A percentile compares a stretch with the other conserved stretches of the same genome.
phyloP scores from a whole-genome alignment of 1,140 invertebrate species.

The Drosophila pandora region DNA sequence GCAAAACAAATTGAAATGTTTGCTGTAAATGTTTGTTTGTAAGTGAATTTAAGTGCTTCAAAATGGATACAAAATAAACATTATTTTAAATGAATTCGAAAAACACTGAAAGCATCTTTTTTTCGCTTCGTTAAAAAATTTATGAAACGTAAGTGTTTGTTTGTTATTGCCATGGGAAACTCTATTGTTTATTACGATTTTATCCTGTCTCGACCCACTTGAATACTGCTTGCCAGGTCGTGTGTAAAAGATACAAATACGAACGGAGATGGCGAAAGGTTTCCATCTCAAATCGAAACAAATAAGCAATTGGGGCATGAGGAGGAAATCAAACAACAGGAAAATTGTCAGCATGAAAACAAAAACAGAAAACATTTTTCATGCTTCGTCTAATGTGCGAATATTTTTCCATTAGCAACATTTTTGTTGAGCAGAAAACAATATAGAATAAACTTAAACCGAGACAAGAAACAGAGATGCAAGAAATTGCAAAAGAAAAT shows the following conservation, averaged over 20 bases:
- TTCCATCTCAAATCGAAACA: constrained; percentile 49
- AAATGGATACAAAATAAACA: constrained; percentile 31
- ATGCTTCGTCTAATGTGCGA: constrained; percentile 60
- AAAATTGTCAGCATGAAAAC: constrained; percentile 54
- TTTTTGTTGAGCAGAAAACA: constrained; percentile 10
- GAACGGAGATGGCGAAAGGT: constrained; percentile 2
- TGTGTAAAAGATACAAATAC: constrained; percentile 28
- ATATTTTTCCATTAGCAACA: constrained; percentile 44
- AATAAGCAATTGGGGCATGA: constrained; percentile 11
- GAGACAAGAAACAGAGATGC: neutral
- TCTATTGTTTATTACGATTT: constrained; percentile 17
- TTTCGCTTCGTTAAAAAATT: neutral
- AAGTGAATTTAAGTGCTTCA: constrained; percentile 44
- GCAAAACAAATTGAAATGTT: constrained; percentile 12
- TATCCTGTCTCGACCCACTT: constrained; percentile 3
- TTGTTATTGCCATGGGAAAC: neutral
- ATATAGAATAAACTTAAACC: constrained; percentile 5
- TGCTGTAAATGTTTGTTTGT: constrained; percentile 34
- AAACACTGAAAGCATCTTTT: neutral
- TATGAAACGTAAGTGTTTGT: constrained; percentile 17
- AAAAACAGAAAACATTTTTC: constrained; percentile 59
- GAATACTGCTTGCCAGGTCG: constrained; percentile 3
- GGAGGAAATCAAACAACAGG: constrained; percentile 10
- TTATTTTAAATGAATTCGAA: constrained; percentile 41
- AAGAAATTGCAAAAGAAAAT: constrained; percentile 19